A percentile compares a stretch with the other conserved stretches of the same genome.
phyloP scores from a whole-genome alignment of 2,888 invertebrate species.

The Melipona bicolor region DNA sequence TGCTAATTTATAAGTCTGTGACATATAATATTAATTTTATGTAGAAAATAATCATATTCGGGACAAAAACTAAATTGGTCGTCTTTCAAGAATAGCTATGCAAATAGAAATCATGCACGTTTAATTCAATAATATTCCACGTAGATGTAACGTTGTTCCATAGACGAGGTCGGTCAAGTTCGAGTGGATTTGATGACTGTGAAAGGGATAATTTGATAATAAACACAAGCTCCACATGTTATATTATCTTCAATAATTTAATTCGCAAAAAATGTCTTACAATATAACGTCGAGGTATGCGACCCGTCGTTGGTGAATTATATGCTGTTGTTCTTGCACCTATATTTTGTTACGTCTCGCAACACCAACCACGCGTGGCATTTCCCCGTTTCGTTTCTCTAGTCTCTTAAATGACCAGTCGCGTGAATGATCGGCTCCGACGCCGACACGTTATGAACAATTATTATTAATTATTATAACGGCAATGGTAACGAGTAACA shows the following conservation, averaged over 20 bases:
- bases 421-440: slow-evolving; percentile 40
- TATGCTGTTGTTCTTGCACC: slow-evolving; percentile 76
- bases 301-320: slow-evolving; percentile 75
- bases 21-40: no score
- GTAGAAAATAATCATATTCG: no score
- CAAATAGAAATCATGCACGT: no score
- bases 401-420: slow-evolving; percentile 54
- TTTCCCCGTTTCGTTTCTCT: slow-evolving; percentile 63
- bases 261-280: slow-evolving; percentile 71
- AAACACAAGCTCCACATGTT: neutral
- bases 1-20: no score
- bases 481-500: slow-evolving; percentile 64
- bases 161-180: no score
- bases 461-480: slow-evolving; percentile 53
- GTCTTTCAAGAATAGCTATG: no score
- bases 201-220: neutral
- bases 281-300: slow-evolving; percentile 72
- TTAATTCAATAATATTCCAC: no score
- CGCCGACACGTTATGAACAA: slow-evolving; percentile 30
- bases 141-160: no score
- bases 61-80: no score
- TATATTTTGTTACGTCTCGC: slow-evolving; percentile 83
- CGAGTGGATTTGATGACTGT: no score
- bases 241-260: slow-evolving; percentile 68
- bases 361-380: slow-evolving; percentile 77